Evolutionary conservation across 2,888 invertebrate genomes (phyloP), one percentile per base, ranked within the genome.

Genomic region (Drosophila demipolita): DNA sequence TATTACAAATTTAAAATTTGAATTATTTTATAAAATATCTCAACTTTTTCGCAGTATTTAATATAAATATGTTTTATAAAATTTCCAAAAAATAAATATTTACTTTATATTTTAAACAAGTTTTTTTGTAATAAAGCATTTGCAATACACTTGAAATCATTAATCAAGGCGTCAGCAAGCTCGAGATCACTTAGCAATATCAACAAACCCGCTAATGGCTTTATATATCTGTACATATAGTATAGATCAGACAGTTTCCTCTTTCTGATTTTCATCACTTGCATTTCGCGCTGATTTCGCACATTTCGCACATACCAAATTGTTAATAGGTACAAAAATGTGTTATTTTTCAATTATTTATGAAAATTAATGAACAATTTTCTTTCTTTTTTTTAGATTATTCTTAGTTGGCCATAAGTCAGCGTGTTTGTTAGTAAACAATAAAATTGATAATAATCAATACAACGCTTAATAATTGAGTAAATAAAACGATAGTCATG

Each of bases 111-210:
- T 79, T 79, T 82, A 38, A 80, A 48, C 59, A 57, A 49, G 32
- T 11, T 32, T 38, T 59, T 53, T 42, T 66, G 15, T n/a, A 63
- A 68, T 68, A 53, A 57, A 49, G 29, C 49, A 48, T 32, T 66
- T 66, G 57, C 40, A 67, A 61, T 55, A 68, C 53, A 66, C 75
- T 42, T 42, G 35, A 29, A 63, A 67, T 60, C 82, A 79, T 79
- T 73, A 66, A 82, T 78, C 64, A 70, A 49, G 52, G 64, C 55
- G 59, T 36, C 53, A n/a, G 12, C 55, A 50, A 35, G 40, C 52
- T 52, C 9, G 1, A 57, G 45, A 63, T 60, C 59, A 67, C 53
- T 80, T 61, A 54, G 36, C 49, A 67, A 57, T 4, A 42, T 50
- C 50, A 33, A 65, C 49, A 70, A 20, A 32, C 50, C 36, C 17